Evolutionary conservation across 2,888 invertebrate species (phyloP), one percentile per base, ranked within the genome.

Genomic region (Spicauda simplicius): DNA sequence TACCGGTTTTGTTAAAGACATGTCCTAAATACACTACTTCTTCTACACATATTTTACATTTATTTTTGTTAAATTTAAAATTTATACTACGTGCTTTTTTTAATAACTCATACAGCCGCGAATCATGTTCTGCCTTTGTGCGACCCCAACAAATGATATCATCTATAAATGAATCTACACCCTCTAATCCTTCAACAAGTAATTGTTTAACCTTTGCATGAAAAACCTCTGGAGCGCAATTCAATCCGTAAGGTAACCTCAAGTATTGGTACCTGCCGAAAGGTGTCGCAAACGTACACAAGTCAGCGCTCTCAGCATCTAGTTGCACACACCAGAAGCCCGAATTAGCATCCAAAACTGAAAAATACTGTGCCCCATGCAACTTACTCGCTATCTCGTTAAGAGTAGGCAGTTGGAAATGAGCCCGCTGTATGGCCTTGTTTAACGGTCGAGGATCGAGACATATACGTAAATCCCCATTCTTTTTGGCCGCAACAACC

Each of bases 401-500:
- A 19, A 58, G 37, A 5, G 58, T 58, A 18, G 58, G 58, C 6
- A 58, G 20, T 25, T 20, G 45, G 20, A 45, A 58, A 14, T 58
- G 58, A n/a, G 33, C 55, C 16, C 55, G 33, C 10, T 33, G 33
- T 10, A 56, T 16, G 1, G 33, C 55, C 16, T 20, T 5, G 18
- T 58, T 58, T 20, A 72, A 54, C 4, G 69, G 66, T 16, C 72
- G 60, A 14, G 73, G 74, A 33, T 74, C 73, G 5, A 74, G 14
- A 25, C 73, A 72, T 7, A 72, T 10, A 0, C 72, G 56, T 10
- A 73, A 16, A n/a, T 45, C 57, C 12, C 70, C 72, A 64, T 73
- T 63, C 52, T 74, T 73, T 33, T 74, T 73, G 3, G 69, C 70
- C 0, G 68, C 70, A 0, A 75, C 19, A n/a, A 73, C 72, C 8